Evolutionary conservation across 2,113 vertebrate species (phyloP).

Genomic region (Scytalopus superciliaris): DNA sequence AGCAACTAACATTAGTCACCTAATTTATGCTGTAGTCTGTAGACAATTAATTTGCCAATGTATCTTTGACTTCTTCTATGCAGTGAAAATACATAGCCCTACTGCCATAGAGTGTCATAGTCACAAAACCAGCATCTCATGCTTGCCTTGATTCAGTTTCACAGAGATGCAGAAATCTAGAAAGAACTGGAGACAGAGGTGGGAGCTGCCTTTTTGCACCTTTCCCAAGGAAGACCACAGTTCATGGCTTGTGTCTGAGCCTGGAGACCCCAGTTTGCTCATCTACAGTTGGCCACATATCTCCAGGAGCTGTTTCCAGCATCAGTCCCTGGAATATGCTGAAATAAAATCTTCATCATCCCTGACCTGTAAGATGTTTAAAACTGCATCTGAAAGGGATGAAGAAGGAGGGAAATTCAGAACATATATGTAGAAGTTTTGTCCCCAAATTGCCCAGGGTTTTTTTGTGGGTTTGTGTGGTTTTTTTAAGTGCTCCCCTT

Average conservation of each 20-base stretch:
- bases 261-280: neutral
- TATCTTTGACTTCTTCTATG: neutral
- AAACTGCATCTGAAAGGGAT: neutral
- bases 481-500: neutral
- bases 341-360: neutral
- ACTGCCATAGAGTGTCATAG: neutral
- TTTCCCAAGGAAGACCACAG: neutral
- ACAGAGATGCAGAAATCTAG: neutral
- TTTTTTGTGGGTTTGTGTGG: fast-evolving
- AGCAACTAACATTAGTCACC: neutral
- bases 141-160: neutral
- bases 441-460: neutral
- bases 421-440: neutral
- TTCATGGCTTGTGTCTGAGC: neutral
- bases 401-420: neutral
- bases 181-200: neutral
- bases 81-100: neutral
- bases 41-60: neutral
- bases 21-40: neutral
- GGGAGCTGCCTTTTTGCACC: neutral
- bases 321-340: neutral
- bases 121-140: neutral
- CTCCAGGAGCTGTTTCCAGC: neutral
- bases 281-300: neutral
- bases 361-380: neutral